A percentile compares a stretch with the other conserved stretches of the same genome.
Evolutionary conservation across 2,113 vertebrate genomes (phyloP).

Genomic region (Phoenicopterus ruber): DNA sequence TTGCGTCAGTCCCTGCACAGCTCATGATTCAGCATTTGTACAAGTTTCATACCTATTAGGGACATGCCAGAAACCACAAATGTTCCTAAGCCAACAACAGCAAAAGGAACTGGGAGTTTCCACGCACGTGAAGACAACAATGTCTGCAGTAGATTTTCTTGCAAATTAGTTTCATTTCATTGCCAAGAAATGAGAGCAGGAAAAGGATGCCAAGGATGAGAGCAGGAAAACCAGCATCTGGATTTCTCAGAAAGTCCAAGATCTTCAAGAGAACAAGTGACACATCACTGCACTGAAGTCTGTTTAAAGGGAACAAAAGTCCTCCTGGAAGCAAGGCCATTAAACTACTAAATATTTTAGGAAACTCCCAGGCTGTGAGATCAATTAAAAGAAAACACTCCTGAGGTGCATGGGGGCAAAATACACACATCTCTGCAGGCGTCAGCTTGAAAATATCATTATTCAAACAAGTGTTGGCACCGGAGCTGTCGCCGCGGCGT

Average conservation of each 20-base stretch:
- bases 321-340: neutral
- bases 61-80: constrained; percentile 38
- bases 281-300: neutral
- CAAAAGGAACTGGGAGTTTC: constrained; percentile 19
- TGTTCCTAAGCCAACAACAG: constrained; percentile 24
- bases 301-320: neutral
- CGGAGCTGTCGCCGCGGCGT: fast-evolving
- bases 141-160: neutral
- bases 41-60: constrained; percentile 18
- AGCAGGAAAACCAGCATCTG: neutral
- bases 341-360: neutral
- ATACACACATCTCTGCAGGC: neutral
- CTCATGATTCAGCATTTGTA: constrained; percentile 32
- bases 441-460: neutral
- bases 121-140: neutral
- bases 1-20: neutral
- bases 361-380: neutral
- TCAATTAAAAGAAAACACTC: neutral
- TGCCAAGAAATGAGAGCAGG: neutral
- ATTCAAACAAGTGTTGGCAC: neutral
- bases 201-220: neutral
- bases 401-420: neutral
- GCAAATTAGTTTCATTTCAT: neutral
- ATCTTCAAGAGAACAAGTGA: neutral
- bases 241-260: neutral